phyloP scores from a whole-genome alignment of 2,113 vertebrate species.

The Sceloporus tristichus region DNA sequence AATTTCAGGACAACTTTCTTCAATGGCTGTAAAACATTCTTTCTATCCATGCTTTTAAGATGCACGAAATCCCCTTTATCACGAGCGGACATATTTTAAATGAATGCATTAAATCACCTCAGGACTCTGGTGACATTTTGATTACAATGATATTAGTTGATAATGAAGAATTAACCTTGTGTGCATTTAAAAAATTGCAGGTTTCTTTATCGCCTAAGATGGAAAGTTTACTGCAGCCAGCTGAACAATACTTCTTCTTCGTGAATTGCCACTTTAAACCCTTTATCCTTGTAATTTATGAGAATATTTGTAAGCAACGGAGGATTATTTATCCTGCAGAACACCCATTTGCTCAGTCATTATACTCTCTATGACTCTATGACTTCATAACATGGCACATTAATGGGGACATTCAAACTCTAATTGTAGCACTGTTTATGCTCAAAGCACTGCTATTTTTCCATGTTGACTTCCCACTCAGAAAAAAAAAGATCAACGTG shows the following conservation, averaged over 20 bases:
- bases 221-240: conserved; percentile 66
- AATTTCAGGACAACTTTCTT: conserved; percentile 57
- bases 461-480: conserved; percentile 61
- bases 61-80: conserved; percentile 55
- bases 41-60: conserved; percentile 43
- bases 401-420: conserved; percentile 72
- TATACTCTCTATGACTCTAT: conserved; percentile 59
- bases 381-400: conserved; percentile 60
- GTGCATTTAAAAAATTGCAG: conserved; percentile 71
- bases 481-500: conserved; percentile 38
- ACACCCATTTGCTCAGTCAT: conserved; percentile 59
- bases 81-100: conserved; percentile 66
- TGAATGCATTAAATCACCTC: conserved; percentile 68
- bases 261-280: conserved; percentile 59
- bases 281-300: conserved; percentile 73
- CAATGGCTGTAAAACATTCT: conserved; percentile 57
- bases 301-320: conserved; percentile 69
- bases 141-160: conserved; percentile 58
- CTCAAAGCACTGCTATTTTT: conserved; percentile 60
- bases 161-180: conserved; percentile 76
- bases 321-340: conserved; percentile 66
- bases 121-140: conserved; percentile 72
- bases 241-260: conserved; percentile 62
- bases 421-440: conserved; percentile 59
- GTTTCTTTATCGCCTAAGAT: conserved; percentile 62